These are phyloP conservation scores for Pygoscelis antarcticus DNA, from an alignment of 2,113 vertebrate species.

Conservation along the genomic window DNA sequence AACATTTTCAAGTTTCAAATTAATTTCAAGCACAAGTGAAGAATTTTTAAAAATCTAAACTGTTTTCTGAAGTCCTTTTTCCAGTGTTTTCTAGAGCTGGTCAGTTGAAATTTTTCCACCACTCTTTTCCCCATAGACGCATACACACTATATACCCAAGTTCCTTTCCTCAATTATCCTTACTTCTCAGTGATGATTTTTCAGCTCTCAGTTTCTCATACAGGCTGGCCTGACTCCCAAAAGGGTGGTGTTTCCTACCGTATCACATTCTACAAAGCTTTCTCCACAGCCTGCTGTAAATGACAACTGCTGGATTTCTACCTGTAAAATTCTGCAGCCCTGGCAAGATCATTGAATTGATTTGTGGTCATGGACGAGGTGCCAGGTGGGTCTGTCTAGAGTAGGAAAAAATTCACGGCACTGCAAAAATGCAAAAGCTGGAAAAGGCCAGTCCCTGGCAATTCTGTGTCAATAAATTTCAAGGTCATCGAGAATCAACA, in stretches of 20 bases:
- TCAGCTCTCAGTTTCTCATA: neutral
- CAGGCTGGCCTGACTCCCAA: neutral
- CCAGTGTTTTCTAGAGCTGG: neutral
- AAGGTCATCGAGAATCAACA: neutral
- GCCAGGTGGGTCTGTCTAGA: neutral
- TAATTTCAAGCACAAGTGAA: neutral
- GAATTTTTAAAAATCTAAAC: neutral
- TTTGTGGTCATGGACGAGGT: neutral
- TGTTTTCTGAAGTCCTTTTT: neutral
- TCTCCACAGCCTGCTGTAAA: neutral
- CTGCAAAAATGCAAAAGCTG: neutral
- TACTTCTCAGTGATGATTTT: neutral
- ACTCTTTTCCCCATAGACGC: neutral
- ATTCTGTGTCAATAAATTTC: neutral
- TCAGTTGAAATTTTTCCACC: neutral
- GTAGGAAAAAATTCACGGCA: neutral
- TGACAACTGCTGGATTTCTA: neutral
- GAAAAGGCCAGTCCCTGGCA: neutral
- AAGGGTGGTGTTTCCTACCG: neutral
- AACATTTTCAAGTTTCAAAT: neutral
- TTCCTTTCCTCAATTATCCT: neutral
- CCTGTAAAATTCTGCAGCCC: neutral
- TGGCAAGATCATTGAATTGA: neutral
- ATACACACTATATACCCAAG: neutral
- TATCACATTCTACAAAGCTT: neutral